Evolutionary conservation across 2,888 invertebrate species (phyloP).

Genomic region (Drosophila testacea): DNA sequence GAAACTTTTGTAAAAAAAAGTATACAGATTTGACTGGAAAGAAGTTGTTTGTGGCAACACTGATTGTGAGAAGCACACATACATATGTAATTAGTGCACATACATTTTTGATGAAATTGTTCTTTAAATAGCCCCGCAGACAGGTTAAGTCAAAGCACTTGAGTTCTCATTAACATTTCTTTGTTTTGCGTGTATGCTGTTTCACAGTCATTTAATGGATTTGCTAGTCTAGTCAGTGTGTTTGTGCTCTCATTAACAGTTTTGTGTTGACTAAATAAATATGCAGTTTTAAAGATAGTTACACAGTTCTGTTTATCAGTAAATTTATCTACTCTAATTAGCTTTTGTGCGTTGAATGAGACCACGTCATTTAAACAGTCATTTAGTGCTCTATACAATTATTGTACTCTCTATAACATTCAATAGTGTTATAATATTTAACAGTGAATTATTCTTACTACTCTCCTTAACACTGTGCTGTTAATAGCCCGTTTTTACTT

Average conservation of each 20-base stretch:
- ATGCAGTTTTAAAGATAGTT: not conserved
- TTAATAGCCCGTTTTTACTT: not conserved
- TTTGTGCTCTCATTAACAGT: conserved; percentile 1
- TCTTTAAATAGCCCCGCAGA: not conserved
- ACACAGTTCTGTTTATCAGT: not conserved
- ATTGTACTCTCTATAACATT: not conserved
- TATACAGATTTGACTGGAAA: no score
- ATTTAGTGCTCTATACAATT: no score
- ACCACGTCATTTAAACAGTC: no score
- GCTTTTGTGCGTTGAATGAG: not conserved
- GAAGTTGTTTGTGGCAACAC: no score
- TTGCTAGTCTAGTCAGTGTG: not conserved
- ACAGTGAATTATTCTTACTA: not conserved
- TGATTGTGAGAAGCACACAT: not conserved
- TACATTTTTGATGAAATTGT: conserved; percentile 18
- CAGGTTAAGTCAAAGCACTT: conserved; percentile 18
- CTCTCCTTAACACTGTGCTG: not conserved
- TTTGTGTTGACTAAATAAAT: not conserved
- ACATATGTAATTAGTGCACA: conserved; percentile 2
- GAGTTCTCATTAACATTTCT: conserved; percentile 10
- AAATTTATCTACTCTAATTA: no score
- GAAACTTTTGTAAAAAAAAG: no score
- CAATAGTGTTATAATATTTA: not conserved
- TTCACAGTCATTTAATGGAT: conserved; percentile 7
- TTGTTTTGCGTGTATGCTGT: conserved; percentile 7